Percentiles rank a stretch among this genome's conserved stretches.
phyloP scores from a whole-genome alignment of 2,113 vertebrate genomes.

The Gallinago jamesoni region DNA sequence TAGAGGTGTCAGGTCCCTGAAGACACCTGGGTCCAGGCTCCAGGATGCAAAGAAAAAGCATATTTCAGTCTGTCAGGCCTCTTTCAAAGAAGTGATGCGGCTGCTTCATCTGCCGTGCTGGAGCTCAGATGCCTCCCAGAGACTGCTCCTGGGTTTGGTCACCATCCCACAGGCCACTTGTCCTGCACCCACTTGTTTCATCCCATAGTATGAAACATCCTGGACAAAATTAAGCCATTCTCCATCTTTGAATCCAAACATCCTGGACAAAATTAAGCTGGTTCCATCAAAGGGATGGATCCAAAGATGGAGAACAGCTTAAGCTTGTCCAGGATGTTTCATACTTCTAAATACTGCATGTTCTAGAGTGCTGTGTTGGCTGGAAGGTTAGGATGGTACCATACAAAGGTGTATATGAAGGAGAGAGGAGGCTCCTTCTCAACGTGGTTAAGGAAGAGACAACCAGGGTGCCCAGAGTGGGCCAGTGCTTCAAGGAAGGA shows the following conservation, averaged over 20 bases:
- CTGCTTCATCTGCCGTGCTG: neutral
- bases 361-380: neutral
- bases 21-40: neutral
- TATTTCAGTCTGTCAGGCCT: neutral
- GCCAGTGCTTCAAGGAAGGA: neutral
- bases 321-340: neutral
- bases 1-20: neutral
- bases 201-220: no score
- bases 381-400: neutral
- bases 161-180: neutral
- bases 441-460: neutral
- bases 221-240: no score
- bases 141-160: neutral
- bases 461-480: neutral
- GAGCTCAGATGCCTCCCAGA: neutral
- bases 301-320: neutral
- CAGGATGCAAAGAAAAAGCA: neutral
- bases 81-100: neutral
- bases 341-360: neutral
- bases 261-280: no score
- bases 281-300: no score
- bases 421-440: neutral
- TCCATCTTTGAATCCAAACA: no score
- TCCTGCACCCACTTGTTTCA: no score
- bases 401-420: neutral